Evolutionary conservation across 64 coral and sea anemone species (phyloP).

Genomic region (Catalaphyllia jardinei): DNA sequence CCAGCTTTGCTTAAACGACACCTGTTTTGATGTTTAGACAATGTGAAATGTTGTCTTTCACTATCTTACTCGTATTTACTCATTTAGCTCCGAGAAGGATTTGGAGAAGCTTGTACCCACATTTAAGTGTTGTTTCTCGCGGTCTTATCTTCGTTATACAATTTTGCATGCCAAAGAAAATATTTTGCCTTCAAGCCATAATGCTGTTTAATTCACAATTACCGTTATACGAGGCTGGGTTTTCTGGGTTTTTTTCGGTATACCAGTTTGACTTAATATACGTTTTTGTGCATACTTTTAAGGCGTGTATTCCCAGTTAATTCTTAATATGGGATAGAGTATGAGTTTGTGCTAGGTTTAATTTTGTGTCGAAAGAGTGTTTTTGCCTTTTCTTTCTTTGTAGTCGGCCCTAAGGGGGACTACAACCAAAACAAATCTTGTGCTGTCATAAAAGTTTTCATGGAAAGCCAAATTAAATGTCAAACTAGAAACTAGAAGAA

Average conservation of each 20-base stretch:
- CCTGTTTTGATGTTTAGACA: slow-evolving; percentile 49
- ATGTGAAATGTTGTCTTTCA: slow-evolving; percentile 38
- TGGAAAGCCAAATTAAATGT: background rate
- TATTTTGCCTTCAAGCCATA: background rate
- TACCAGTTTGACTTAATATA: background rate
- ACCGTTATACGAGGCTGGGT: background rate
- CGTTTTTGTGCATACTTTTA: background rate
- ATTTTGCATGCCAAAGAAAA: background rate
- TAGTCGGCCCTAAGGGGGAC: background rate
- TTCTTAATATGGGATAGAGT: background rate
- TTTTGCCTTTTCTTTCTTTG: background rate
- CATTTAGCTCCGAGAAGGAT: slow-evolving; percentile 1
- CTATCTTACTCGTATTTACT: slow-evolving; percentile 27
- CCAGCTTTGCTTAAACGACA: background rate
- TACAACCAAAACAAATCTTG: slow-evolving; percentile 4
- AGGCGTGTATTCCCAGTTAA: background rate
- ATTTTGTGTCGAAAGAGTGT: background rate
- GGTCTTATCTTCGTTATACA: background rate
- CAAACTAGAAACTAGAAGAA: background rate
- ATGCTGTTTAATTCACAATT: background rate
- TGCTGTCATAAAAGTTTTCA: background rate
- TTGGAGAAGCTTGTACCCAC: slow-evolving; percentile 8
- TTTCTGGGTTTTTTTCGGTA: background rate
- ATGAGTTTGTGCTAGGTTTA: background rate
- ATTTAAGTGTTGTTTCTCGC: background rate